A percentile compares a stretch with the other conserved stretches of the same genome.
phyloP scores from a whole-genome alignment of 2,797 vertebrate species.

The Sebastes itinus region DNA sequence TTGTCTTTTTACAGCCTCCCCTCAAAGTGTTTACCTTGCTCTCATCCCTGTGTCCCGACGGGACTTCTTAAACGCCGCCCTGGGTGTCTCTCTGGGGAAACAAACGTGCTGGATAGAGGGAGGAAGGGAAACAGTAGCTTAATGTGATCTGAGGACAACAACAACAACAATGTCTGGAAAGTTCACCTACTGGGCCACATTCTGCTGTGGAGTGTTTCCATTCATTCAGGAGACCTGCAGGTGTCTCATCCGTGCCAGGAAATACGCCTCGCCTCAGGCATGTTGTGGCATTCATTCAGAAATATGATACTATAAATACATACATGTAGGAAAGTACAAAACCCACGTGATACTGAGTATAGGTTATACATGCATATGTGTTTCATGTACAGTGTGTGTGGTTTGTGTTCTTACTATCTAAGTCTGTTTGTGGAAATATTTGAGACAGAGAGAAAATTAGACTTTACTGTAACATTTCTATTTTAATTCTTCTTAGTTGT shows the following conservation, averaged over 20 bases:
- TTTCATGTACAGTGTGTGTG: not conserved
- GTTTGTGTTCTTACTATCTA: not conserved
- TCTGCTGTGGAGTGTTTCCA: constrained; percentile 38
- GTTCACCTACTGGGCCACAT: constrained; percentile 34
- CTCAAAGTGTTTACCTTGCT: constrained; percentile 53
- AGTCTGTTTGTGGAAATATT: not conserved
- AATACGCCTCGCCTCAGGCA: constrained; percentile 21
- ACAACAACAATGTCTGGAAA: constrained; percentile 55
- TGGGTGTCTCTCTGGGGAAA: constrained; percentile 29
- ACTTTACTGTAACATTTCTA: not conserved
- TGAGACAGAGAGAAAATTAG: not conserved
- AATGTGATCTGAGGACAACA: constrained; percentile 36
- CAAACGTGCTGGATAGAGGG: constrained; percentile 30
- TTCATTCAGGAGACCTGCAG: constrained; percentile 42
- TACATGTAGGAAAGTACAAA: constrained; percentile 3
- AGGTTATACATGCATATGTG: not conserved
- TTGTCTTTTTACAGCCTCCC: constrained; percentile 34
- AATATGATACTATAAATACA: constrained; percentile 19
- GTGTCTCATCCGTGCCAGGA: constrained; percentile 48
- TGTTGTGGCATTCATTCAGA: constrained; percentile 4
- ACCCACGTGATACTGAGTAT: not conserved
- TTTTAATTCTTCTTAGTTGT: not conserved
- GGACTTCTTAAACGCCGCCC: constrained; percentile 37
- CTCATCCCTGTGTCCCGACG: constrained; percentile 40
- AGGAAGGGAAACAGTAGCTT: constrained; percentile 42